Conservation (phyloP, 2,797 vertebrate genomes). For the Valencia hispanica region DNA sequence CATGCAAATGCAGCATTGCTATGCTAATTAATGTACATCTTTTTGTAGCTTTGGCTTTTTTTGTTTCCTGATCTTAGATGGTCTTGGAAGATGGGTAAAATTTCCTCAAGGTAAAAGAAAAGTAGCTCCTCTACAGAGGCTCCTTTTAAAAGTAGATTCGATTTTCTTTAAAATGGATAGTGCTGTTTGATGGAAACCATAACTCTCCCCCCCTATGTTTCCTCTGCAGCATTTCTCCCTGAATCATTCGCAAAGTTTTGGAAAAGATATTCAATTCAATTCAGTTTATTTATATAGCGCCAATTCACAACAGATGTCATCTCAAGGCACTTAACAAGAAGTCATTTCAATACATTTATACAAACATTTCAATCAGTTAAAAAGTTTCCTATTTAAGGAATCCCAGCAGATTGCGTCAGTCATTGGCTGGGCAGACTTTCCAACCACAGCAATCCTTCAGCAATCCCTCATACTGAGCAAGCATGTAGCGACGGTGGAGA, state of each 20-base stretch:
- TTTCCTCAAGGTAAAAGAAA: constrained; percentile 4
- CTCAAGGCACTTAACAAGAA: no score
- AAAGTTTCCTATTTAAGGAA: no score
- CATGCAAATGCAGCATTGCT: constrained; percentile 13
- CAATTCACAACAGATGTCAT: no score
- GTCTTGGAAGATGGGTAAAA: background rate
- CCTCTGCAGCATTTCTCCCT: background rate
- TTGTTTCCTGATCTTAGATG: constrained; percentile 27
- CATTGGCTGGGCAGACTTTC: no score
- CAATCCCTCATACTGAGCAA: no score
- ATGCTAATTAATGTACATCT: constrained; percentile 9
- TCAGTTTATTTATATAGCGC: no score
- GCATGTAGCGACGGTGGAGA: no score
- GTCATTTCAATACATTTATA: no score
- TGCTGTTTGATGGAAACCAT: background rate
- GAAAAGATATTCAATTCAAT: no score
- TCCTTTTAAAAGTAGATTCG: background rate
- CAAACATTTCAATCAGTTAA: no score
- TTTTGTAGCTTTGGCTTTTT: background rate
- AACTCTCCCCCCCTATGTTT: background rate
- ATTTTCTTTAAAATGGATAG: background rate
- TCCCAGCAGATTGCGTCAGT: no score
- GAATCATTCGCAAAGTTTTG: background rate
- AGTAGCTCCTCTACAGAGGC: constrained; percentile 9
- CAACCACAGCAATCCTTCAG: no score